Conservation (phyloP, 2,888 invertebrate genomes). For the Taphrorychus bicolor region DNA sequence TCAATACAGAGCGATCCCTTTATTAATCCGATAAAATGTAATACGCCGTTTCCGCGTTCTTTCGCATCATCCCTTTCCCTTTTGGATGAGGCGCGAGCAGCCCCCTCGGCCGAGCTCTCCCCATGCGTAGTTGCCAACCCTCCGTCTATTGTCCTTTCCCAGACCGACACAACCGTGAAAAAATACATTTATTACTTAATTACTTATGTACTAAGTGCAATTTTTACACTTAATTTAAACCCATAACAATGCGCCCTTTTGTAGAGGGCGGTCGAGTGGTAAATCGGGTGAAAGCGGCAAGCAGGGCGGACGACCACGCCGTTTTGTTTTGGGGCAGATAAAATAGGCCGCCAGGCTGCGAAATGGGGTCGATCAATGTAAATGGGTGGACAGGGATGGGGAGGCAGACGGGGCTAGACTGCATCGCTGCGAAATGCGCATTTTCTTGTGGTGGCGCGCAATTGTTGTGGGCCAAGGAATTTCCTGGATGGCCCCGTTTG, state of each 20-base stretch:
- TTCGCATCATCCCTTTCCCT: slow-evolving; percentile 22
- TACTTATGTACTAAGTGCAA: not conserved
- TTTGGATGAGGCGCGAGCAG: slow-evolving; percentile 5
- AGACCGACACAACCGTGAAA: not conserved
- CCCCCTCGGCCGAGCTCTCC: slow-evolving; percentile 17
- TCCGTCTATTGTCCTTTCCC: not conserved
- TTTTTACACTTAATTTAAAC: not conserved
- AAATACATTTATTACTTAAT: slow-evolving; percentile 1
- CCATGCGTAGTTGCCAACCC: slow-evolving; percentile 11
- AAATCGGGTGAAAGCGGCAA: not conserved
- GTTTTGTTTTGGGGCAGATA: slow-evolving; percentile 41
- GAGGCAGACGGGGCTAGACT: slow-evolving; percentile 27
- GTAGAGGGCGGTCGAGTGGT: not conserved
- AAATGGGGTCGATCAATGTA: slow-evolving; percentile 42
- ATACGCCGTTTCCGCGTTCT: slow-evolving; percentile 32
- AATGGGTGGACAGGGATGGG: slow-evolving; percentile 25
- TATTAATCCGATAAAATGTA: slow-evolving; percentile 21
- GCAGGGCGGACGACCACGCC: slow-evolving; percentile 15
- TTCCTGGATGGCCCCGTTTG: slow-evolving; percentile 8
- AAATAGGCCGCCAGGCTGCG: slow-evolving; percentile 41
- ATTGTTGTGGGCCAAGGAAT: slow-evolving; percentile 12
- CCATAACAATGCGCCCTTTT: not conserved
- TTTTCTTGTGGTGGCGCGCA: slow-evolving; percentile 34
- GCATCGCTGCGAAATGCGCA: slow-evolving; percentile 39
- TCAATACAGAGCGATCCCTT: slow-evolving; percentile 17